Base-by-base conservation (phyloP, 2,113 vertebrate species). In the Cranoglanis bouderius region DNA sequence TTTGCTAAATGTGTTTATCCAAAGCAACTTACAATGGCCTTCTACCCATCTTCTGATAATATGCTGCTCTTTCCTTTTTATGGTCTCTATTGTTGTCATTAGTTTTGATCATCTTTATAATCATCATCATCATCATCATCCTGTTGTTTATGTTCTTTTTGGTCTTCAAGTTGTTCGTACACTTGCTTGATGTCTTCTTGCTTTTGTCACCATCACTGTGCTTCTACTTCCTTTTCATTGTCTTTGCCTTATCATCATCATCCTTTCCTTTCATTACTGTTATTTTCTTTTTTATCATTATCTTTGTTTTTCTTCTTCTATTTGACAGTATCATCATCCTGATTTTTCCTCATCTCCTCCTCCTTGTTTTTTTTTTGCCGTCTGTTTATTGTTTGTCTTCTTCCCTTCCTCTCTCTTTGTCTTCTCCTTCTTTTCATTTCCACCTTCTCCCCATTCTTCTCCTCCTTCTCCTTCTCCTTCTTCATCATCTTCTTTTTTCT, bases 371-470 rank as follows among this genome's bases (percentile, higher is more conserved):
- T 14, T 35, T 21, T 32, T 16, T 21, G 12, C 53, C 49, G 9
- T 82, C 53, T 46, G 38, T 1, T 55, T 29, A 2, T 24, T 43
- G 38, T 8, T 49, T 55, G 24, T 19, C 49, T 29, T 43, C 40
- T 55, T 40, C 29, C 16, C 24, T 26, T 53, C 32, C 29, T 75
- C 53, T 75, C 19, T 32, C 26, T 9, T 10, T 40, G n/a, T 12
- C 24, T 63, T n/a, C 46, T 13, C 13, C 8, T 51, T 12, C 59
- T 72, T 13, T 91, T 89, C 84, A 84, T 82, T 51, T 75, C n/a
- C 49, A 67, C 83, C 77, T 87, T 88, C 8, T 72, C 29, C 29
- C 13, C 38, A 5, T 26, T 86, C 88, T 85, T 67, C 75, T 29
- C 59, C 18, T 87, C 2, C 29, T 61, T 16, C 46, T 40, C 57